Evolutionary conservation across 2,797 vertebrate species (phyloP), one percentile per base, ranked within the genome.

Genomic region (Alfaro cultratus): DNA sequence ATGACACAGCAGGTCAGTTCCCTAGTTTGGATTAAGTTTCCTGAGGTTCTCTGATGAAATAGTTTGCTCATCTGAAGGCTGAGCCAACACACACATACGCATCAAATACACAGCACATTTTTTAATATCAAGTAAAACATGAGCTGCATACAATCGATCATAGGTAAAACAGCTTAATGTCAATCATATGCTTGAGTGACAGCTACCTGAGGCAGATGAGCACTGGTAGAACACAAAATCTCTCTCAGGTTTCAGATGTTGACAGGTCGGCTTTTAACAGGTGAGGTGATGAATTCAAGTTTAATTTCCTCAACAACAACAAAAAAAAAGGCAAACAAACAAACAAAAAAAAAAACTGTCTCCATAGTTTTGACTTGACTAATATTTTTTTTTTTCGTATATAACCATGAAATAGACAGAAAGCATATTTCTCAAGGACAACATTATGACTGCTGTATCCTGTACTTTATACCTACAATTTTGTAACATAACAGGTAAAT

Each of bases 131-230:
- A 67, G 53, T 57, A 78, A 75, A 85, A 71, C 72, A 31, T 68
- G 74, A 87, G 70, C 55, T 68, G 75, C 60, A 64, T 71, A 26
- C n/a, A 73, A 23, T 49, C 41, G 29, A 67, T 76, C 26, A 10
- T 45, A 26, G 64, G 29, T 70, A 55, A 57, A 75, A 76, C 76
- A 80, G 12, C 31, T 68, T 68, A 7, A 80, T 83, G 76, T 82
- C 71, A 73, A 75, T 79, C 84, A 88, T 72, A 76, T 80, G 83
- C 72, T 78, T 81, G 76, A 86, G 64, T 85, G 80, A 89, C 49
- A 76, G 68, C 55, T 49, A 75, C 49, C 77, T 71, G 74, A 80
- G 83, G 80, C 31, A 0, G 41, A 74, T 1, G 45, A 70, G 41
- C 0, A 1, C 53, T 29, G 74, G 23, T 57, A 57, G n/a, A 64